These are phyloP conservation scores for Piaya cayana DNA, from an alignment of 2,113 vertebrate species.

Conservation along the genomic window DNA sequence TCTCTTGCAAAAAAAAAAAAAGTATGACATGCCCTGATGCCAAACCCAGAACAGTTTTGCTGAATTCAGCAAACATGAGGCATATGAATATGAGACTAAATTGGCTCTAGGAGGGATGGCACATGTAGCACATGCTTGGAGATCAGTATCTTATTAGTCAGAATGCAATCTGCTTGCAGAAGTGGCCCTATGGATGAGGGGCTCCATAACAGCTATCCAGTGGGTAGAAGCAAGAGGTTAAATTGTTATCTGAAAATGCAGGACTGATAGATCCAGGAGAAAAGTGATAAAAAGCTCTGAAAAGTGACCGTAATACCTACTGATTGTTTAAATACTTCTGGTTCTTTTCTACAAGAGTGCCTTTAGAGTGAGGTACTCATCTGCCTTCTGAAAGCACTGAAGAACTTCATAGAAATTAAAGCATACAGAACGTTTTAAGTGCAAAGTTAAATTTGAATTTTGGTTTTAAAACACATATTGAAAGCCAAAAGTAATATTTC, in stretches of 20 bases:
- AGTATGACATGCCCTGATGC: background rate
- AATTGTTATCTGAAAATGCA: background rate
- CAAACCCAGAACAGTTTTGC: background rate
- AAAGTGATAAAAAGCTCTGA: background rate
- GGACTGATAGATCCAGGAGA: background rate
- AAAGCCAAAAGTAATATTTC: background rate
- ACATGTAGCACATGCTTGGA: background rate
- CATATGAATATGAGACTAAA: background rate
- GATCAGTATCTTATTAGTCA: background rate
- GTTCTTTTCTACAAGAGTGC: background rate
- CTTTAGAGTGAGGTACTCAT: background rate
- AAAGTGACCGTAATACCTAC: background rate
- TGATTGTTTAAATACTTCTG: background rate
- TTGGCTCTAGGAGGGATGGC: background rate
- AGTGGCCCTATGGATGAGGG: background rate
- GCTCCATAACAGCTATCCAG: background rate
- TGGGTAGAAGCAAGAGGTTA: background rate
- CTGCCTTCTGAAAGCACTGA: background rate
- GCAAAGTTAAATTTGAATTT: background rate
- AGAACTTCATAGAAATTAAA: background rate
- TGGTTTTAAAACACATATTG: background rate
- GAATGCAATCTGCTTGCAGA: background rate
- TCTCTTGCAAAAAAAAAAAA: background rate
- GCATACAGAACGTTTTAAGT: background rate
- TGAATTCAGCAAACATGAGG: background rate